phyloP scores from a whole-genome alignment of 2,888 invertebrate genomes.

The Steinernema carpocapsae region DNA sequence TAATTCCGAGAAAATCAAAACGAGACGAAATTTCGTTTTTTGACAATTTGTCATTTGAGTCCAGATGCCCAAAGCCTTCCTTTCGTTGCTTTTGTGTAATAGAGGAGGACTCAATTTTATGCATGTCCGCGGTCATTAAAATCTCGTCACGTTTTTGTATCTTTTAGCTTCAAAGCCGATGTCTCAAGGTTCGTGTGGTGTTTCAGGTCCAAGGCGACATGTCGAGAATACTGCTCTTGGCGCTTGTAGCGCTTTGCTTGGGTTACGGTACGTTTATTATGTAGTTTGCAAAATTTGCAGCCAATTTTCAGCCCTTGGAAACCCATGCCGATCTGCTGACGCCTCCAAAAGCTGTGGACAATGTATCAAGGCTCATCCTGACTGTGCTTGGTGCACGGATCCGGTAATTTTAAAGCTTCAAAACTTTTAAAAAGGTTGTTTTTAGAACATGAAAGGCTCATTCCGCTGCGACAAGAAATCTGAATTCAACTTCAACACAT shows the following conservation, averaged over 20 bases:
- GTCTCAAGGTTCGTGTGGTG: neutral
- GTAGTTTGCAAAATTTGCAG: neutral
- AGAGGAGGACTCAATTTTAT: conserved; percentile 6
- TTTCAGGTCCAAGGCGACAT: conserved; percentile 11
- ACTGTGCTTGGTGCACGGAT: conserved; percentile 65
- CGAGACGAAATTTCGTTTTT: neutral
- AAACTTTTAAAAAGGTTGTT: neutral
- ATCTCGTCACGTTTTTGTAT: neutral
- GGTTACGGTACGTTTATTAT: conserved; percentile 30
- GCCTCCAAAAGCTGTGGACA: conserved; percentile 49
- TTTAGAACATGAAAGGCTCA: conserved; percentile 48
- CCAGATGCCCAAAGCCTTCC: neutral
- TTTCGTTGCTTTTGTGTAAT: neutral
- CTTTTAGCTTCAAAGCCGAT: neutral
- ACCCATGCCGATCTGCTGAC: conserved; percentile 6
- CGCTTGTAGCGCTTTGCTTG: neutral
- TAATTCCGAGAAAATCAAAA: conserved; percentile 29
- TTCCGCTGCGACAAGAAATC: conserved; percentile 56
- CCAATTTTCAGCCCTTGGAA: neutral
- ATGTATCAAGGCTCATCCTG: conserved; percentile 59
- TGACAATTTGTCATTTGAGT: conserved; percentile 26
- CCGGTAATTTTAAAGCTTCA: conserved; percentile 46
- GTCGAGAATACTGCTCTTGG: conserved; percentile 21
- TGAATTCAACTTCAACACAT: conserved; percentile 50
- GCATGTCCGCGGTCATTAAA: conserved; percentile 28